Base-by-base conservation (phyloP, 1,140 invertebrate species). In the Halesus radiatus region DNA sequence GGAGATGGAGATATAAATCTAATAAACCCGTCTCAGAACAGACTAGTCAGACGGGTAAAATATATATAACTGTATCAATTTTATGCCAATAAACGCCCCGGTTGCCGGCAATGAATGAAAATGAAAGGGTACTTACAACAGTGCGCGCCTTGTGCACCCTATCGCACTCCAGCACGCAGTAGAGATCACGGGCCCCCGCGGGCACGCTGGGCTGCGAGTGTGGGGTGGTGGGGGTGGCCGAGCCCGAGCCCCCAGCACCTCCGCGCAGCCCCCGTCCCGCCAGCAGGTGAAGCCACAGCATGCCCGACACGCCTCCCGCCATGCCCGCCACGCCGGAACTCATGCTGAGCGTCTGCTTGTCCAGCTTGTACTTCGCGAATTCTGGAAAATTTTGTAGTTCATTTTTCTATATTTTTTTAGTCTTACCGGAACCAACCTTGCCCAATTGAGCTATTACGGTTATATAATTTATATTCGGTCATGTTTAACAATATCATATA, bases 101-200 rank as follows among this genome's bases (percentile, higher is more conserved):
- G 26, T 5, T 5, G 26, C 26, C 2, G 26, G 32, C 3, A 37
- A 7, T 8, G n/a, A n/a, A n/a, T 37, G 3, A 37, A 29, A 29
- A 2, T 5, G 5, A 45, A 45, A 45, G 37, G 10, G 37, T 3
- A 66, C 90, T 87, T 82, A 92, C 97, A 77, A 99, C 98, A 3
- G 98, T 99, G 29, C 98, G 89, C 3, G 98, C 98, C 90, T 99
- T 99, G 89, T 99, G 98, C 8, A 98, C 94, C 81, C 97, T 93
- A 88, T 99, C 98, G 85, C 97, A 97, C 87, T 99, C 98, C 45
- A 99, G 91, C 1, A 99, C 98, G 87, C 98, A 99, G 86, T 99
- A 99, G 23, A 99, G 90, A 89, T 99, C 98, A 80, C 96, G 90
- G 72, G 95, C 90, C 37, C 37, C 37, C 13, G 92, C 90, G 10